Percentiles rank a stretch among this genome's conserved stretches.
phyloP scores from a whole-genome alignment of 2,113 vertebrate species.

The Oceanites oceanicus region DNA sequence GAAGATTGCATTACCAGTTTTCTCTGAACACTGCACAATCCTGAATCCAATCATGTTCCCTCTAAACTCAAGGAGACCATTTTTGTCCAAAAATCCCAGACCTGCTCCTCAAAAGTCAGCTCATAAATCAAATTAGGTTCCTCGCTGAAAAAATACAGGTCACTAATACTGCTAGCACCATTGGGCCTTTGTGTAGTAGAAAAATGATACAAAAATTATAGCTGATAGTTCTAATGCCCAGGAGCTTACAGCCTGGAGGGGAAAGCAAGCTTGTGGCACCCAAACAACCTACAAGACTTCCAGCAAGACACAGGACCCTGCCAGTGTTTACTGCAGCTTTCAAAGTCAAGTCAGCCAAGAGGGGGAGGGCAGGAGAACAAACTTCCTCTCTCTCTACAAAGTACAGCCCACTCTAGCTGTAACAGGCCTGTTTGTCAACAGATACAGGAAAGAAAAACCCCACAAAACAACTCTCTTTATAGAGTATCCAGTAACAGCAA shows the following conservation, averaged over 20 bases:
- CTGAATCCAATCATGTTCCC: neutral
- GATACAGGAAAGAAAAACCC: neutral
- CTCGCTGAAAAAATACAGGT: neutral
- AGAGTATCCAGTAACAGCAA: neutral
- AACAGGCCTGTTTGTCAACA: neutral
- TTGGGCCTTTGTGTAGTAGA: neutral
- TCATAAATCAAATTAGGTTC: neutral
- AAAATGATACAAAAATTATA: neutral
- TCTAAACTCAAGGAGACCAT: neutral
- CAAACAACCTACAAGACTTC: neutral
- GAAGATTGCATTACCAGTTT: neutral
- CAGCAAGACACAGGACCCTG: neutral
- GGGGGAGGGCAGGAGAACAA: neutral
- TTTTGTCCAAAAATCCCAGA: neutral
- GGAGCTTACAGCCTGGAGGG: neutral
- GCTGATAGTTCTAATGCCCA: neutral
- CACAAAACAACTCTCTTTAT: neutral
- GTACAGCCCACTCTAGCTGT: neutral
- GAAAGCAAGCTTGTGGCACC: neutral
- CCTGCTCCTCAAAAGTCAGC: neutral
- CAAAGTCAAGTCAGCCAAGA: neutral
- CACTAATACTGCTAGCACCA: neutral
- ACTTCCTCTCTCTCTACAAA: neutral
- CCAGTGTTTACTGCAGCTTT: neutral
- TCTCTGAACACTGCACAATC: neutral